A percentile compares a stretch with the other conserved stretches of the same genome.
Evolutionary conservation across 2,888 invertebrate genomes (phyloP).

Genomic region (Idaea straminata): DNA sequence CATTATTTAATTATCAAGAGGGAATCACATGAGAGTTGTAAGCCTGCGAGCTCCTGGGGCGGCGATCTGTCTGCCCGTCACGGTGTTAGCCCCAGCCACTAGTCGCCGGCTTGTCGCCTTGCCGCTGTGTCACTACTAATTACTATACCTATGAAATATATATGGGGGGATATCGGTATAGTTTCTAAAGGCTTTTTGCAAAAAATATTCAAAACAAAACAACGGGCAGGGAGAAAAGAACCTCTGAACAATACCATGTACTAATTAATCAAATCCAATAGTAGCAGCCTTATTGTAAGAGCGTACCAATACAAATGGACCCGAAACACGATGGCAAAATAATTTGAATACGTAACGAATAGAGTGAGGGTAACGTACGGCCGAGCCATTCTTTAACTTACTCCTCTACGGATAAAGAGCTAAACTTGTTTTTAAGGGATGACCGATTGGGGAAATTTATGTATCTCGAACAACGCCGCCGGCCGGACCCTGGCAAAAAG

Average conservation of each 20-base stretch:
- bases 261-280: conserved; percentile 65
- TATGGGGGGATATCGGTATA: not conserved
- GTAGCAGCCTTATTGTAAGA: conserved; percentile 44
- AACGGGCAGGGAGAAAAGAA: conserved; percentile 6
- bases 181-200: not conserved
- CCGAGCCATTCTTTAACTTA: conserved; percentile 74
- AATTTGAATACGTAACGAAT: conserved; percentile 79
- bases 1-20: conserved; percentile 68
- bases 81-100: conserved; percentile 41
- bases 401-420: conserved; percentile 75
- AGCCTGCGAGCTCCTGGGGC: conserved; percentile 49
- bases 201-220: conserved; percentile 10
- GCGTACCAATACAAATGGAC: conserved; percentile 61
- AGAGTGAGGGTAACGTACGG: conserved; percentile 66
- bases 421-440: conserved; percentile 81
- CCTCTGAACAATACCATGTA: conserved; percentile 22
- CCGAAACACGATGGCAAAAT: conserved; percentile 73
- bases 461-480: conserved; percentile 75
- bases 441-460: conserved; percentile 80
- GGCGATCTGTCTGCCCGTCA: conserved; percentile 55
- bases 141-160: not conserved
- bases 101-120: conserved; percentile 19
- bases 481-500: conserved; percentile 71
- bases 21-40: conserved; percentile 56
- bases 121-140: conserved; percentile 6